phyloP scores from a whole-genome alignment of 2,113 vertebrate species.

The Psilopsiagon aurifrons region DNA sequence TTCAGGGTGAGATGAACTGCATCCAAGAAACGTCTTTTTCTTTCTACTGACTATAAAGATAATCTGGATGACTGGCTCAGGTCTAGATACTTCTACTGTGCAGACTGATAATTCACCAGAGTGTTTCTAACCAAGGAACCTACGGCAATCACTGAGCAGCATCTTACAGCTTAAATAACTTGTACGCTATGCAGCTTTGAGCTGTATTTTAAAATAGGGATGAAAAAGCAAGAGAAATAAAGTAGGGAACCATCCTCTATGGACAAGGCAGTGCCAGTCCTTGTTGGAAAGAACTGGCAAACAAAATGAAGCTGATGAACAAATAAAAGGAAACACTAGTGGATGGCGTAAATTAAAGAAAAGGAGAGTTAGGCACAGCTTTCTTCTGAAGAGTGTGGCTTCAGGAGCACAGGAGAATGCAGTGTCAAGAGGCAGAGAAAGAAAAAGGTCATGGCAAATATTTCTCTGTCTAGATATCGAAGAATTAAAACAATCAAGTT shows the following conservation, averaged over 20 bases:
- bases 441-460: neutral
- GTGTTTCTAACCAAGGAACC: neutral
- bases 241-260: neutral
- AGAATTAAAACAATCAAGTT: neutral
- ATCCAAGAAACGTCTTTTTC: neutral
- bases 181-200: accelerated
- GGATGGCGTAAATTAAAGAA: neutral
- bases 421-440: neutral
- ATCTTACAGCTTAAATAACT: neutral
- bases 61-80: neutral
- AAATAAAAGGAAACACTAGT: neutral
- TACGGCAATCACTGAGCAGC: neutral
- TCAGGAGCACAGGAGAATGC: neutral
- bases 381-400: neutral
- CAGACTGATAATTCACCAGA: neutral
- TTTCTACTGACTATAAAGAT: neutral
- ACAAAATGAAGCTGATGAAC: neutral
- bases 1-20: neutral
- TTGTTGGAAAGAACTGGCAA: neutral
- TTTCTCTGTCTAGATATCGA: neutral
- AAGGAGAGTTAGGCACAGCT: neutral
- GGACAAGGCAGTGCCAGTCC: neutral
- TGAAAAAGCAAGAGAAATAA: neutral
- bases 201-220: neutral
- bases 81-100: neutral